Conservation (phyloP, 2,113 vertebrate species). For the Heteronetta atricapilla region DNA sequence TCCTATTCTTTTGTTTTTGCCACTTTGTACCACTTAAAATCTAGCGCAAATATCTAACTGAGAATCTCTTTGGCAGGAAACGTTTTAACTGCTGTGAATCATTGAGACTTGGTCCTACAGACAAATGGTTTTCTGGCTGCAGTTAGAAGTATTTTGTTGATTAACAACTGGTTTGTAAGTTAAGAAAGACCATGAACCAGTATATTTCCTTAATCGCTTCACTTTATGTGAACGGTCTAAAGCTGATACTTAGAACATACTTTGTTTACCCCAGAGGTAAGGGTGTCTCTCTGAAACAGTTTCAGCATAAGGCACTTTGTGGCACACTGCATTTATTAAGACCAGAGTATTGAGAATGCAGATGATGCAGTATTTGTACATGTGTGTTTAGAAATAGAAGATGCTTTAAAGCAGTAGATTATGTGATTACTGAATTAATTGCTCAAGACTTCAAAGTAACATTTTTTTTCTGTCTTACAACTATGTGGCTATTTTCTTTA, state of each 20-base stretch:
- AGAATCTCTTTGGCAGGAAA: neutral
- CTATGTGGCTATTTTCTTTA: neutral
- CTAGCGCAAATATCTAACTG: neutral
- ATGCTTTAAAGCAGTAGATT: neutral
- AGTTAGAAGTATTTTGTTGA: neutral
- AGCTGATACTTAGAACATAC: neutral
- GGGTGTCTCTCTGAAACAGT: neutral
- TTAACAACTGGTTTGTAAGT: neutral
- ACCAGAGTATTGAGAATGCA: neutral
- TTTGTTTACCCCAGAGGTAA: neutral
- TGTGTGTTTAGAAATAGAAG: neutral
- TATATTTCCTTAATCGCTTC: neutral
- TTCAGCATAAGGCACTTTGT: no score
- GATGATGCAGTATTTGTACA: neutral
- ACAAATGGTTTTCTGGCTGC: neutral
- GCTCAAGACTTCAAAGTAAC: neutral
- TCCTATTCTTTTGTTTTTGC: neutral
- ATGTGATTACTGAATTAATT: neutral
- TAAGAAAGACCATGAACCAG: neutral
- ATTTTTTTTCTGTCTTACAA: neutral
- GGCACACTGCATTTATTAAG: neutral
- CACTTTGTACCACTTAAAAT: neutral
- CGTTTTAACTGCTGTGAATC: neutral
- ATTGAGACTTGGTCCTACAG: neutral
- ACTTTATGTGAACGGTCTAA: neutral